These are phyloP conservation scores for Pycnonotus jocosus DNA, from an alignment of 2,113 vertebrate genomes.

Conservation along the genomic window DNA sequence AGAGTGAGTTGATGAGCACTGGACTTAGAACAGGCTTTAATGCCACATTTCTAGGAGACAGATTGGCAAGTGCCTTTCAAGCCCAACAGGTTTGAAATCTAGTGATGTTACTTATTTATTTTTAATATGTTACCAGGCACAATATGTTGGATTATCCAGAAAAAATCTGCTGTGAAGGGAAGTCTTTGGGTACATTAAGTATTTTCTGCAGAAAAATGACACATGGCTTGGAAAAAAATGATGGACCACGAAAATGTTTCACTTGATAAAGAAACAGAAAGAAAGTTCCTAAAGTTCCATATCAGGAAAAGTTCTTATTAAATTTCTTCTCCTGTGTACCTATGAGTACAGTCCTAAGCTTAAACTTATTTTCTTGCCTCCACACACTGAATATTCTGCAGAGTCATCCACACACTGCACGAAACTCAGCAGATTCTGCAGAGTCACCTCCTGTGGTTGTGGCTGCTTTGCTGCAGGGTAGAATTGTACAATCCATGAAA, in stretches of 20 bases:
- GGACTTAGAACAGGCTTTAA: neutral
- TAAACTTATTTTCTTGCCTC: neutral
- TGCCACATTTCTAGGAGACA: neutral
- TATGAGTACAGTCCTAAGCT: neutral
- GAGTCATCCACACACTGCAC: too few species aligned
- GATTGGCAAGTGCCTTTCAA: neutral
- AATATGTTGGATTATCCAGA: neutral
- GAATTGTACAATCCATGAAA: neutral
- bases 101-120: neutral
- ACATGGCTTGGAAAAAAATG: neutral
- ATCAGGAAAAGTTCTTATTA: neutral
- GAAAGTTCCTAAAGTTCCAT: neutral
- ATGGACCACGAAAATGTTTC: neutral
- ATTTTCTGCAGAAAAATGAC: neutral
- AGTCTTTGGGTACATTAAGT: rapidly evolving
- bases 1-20: neutral
- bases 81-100: neutral
- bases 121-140: neutral
- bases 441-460: neutral
- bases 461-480: neutral
- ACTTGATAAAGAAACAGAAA: neutral
- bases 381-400: neutral
- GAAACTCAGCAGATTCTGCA: neutral
- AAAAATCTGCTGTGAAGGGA: neutral
- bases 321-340: neutral